Percentiles rank a stretch among this genome's conserved stretches.
Evolutionary conservation across 2,888 invertebrate genomes (phyloP).

Genomic region (Portevinia maculata): DNA sequence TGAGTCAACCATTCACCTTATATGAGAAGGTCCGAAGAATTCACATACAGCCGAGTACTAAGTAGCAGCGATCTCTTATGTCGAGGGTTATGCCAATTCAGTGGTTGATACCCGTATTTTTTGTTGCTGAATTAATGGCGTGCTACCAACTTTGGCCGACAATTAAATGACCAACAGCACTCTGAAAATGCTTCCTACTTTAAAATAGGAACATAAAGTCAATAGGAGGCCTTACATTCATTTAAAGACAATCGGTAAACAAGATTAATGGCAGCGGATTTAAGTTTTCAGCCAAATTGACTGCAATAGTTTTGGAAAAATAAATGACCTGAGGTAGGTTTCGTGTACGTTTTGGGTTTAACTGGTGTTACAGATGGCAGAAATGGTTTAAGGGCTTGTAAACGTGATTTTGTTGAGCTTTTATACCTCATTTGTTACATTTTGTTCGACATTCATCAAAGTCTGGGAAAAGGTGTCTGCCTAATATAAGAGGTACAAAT

Average conservation of each 20-base stretch:
- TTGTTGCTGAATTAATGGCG: conserved; percentile 51
- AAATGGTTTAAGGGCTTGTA: conserved; percentile 26
- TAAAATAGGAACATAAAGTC: conserved; percentile 2
- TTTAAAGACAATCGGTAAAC: conserved; percentile 16
- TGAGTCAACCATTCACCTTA: conserved; percentile 61
- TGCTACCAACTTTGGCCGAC: conserved; percentile 25
- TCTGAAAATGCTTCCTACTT: conserved; percentile 58
- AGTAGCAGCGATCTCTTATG: conserved; percentile 43
- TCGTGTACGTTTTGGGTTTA: background rate
- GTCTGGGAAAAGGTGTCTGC: too few relatives aligned
- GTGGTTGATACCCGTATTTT: conserved; percentile 50
- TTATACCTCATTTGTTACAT: too few relatives aligned
- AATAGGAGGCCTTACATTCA: conserved; percentile 9
- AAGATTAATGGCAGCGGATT: conserved; percentile 57
- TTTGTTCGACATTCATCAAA: too few relatives aligned
- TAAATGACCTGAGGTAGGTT: conserved; percentile 34
- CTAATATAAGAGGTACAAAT: too few relatives aligned
- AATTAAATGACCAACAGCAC: conserved; percentile 42
- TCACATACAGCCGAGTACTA: conserved; percentile 4
- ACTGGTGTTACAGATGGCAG: conserved; percentile 48
- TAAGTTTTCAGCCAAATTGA: conserved; percentile 48
- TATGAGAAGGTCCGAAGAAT: conserved; percentile 36
- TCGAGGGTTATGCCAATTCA: conserved; percentile 71
- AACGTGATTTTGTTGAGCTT: conserved; percentile 6
- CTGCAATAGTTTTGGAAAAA: conserved; percentile 46